Evolutionary conservation across 2,113 vertebrate species (phyloP).

Genomic region (Eolophus roseicapilla): DNA sequence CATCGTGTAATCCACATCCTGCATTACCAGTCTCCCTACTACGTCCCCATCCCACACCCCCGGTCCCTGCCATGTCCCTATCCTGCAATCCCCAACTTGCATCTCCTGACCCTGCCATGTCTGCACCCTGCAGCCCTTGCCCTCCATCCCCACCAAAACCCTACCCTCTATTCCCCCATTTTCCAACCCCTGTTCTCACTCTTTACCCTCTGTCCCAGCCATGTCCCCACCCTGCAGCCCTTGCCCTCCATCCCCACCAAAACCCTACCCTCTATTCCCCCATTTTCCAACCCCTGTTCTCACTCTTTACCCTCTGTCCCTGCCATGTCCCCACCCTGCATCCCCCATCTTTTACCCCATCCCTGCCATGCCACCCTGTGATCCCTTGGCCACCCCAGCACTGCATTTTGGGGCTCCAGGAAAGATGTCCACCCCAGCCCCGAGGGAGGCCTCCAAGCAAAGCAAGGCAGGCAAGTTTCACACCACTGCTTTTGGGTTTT

Average conservation of each 20-base stretch:
- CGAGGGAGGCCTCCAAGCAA: neutral
- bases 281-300: neutral
- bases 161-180: neutral
- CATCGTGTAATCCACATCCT: neutral
- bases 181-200: neutral
- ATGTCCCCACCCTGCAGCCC: too few species aligned
- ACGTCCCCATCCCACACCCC: neutral
- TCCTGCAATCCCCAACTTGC: neutral
- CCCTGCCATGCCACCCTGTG: rapidly evolving
- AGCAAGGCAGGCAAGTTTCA: neutral
- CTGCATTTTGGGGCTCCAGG: neutral
- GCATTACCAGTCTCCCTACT: neutral
- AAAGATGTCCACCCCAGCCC: neutral
- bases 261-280: too few species aligned
- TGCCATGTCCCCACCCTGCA: too few species aligned
- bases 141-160: neutral
- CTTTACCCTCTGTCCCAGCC: neutral
- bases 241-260: too few species aligned
- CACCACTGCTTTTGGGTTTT: neutral
- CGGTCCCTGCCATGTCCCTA: rapidly evolving
- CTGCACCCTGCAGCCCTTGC: neutral
- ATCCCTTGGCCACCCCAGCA: neutral
- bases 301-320: neutral
- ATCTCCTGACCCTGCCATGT: neutral
- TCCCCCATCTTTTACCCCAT: neutral